Conservation (phyloP, 2,888 invertebrate genomes). For the Invenusta paracnida region DNA sequence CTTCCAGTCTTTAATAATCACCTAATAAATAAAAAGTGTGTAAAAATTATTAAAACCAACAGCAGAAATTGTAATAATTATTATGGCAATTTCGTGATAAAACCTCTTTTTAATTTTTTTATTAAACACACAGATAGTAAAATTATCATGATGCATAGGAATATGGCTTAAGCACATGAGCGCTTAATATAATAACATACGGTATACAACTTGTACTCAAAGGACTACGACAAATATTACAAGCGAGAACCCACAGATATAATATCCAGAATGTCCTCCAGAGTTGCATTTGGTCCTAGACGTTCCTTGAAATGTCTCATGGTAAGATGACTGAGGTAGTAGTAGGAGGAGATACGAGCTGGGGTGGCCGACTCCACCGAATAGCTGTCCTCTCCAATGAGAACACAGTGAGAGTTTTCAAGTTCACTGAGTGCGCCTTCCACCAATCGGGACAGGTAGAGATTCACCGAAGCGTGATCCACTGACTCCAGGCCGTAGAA, state of each 20-base stretch:
- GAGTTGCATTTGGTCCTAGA: conserved; percentile 67
- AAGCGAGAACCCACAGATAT: conserved; percentile 66
- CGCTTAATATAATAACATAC: too few species aligned
- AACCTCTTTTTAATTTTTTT: too few species aligned
- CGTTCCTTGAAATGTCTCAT: conserved; percentile 75
- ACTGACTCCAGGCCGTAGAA: conserved; percentile 57
- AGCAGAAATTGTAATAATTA: too few species aligned
- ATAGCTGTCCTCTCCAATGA: conserved; percentile 64
- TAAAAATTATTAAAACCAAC: too few species aligned
- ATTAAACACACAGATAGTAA: too few species aligned
- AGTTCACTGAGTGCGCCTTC: conserved; percentile 73
- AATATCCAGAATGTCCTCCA: conserved; percentile 72
- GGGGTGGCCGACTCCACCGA: conserved; percentile 69
- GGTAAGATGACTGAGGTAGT: conserved; percentile 87
- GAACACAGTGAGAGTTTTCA: conserved; percentile 73
- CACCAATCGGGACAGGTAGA: conserved; percentile 75
- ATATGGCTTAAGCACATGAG: too few species aligned
- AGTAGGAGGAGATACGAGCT: conserved; percentile 89
- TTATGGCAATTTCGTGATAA: too few species aligned
- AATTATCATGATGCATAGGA: too few species aligned
- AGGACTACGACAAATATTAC: too few species aligned
- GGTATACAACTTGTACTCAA: too few species aligned
- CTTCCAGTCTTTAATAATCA: too few species aligned
- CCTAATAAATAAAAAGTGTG: too few species aligned
- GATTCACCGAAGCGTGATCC: conserved; percentile 60